Evolutionary conservation across 2,797 vertebrate species (phyloP).

Genomic region (Myotis planiceps): DNA sequence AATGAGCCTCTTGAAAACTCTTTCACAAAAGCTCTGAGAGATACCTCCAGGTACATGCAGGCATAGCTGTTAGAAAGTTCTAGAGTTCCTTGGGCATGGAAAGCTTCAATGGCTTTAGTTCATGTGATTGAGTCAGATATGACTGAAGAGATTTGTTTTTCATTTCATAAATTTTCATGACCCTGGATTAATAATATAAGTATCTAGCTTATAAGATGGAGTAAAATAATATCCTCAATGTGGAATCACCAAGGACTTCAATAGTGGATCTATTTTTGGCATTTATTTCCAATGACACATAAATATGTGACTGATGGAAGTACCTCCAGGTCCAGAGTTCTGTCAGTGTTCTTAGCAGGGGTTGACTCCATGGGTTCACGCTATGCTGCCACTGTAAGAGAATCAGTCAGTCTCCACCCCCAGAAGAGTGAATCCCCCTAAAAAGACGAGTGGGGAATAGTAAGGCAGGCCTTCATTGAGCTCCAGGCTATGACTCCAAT

Average conservation of each 20-base stretch:
- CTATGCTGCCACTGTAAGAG: not conserved
- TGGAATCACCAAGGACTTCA: not conserved
- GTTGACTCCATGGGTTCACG: not conserved
- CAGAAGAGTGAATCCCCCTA: not conserved
- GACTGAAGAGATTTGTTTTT: not conserved
- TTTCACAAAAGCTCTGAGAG: not conserved
- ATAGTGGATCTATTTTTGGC: not conserved
- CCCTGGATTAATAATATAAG: not conserved
- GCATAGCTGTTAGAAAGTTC: slow-evolving; percentile 12
- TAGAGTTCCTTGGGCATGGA: not conserved
- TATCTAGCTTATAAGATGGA: not conserved
- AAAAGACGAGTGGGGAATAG: not conserved
- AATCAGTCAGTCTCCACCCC: not conserved
- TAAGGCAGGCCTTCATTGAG: not conserved
- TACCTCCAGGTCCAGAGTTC: not conserved
- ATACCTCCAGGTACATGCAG: not conserved
- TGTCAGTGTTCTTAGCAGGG: not conserved
- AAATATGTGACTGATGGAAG: not conserved
- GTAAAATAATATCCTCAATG: not conserved
- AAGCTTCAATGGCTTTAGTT: not conserved
- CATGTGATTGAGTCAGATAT: not conserved
- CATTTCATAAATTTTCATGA: not conserved
- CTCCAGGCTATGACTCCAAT: not conserved
- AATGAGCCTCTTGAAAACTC: not conserved
- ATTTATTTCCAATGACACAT: not conserved